Conservation (phyloP, 2,797 vertebrate species). For the Podarcis lilfordi region DNA sequence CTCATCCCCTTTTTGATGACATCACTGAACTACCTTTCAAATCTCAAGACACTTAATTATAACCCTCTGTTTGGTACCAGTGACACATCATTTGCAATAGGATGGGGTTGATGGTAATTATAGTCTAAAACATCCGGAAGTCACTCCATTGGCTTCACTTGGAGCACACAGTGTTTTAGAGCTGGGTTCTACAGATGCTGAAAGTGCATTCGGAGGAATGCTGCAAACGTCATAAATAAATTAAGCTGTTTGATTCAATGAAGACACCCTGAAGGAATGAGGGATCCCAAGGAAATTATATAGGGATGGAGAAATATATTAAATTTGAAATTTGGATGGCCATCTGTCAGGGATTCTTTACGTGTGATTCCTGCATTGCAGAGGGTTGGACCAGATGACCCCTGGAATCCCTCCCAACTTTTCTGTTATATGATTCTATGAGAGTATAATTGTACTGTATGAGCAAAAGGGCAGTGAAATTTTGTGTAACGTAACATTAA, state of each 20-base stretch:
- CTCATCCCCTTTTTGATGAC: too few species aligned
- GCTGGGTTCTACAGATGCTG: background rate
- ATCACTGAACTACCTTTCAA: background rate
- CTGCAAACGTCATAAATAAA: background rate
- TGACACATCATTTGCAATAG: background rate
- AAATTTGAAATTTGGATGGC: background rate
- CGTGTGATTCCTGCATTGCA: too few species aligned
- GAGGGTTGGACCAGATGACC: too few species aligned
- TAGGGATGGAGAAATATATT: background rate
- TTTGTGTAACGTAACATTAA: background rate
- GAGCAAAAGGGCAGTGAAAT: too few species aligned
- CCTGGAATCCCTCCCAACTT: too few species aligned
- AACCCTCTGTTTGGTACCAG: background rate
- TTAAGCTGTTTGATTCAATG: background rate
- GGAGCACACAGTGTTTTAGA: background rate
- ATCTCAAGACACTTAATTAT: background rate
- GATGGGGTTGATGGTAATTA: too few species aligned
- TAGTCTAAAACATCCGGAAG: too few species aligned
- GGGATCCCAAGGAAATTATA: background rate
- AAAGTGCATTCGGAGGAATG: background rate
- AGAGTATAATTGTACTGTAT: background rate
- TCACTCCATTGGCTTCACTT: too few species aligned
- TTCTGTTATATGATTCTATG: too few species aligned
- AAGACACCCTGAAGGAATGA: background rate
- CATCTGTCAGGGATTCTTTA: too few species aligned